Conservation (phyloP, 2,113 vertebrate genomes). For the Condylura cristata region DNA sequence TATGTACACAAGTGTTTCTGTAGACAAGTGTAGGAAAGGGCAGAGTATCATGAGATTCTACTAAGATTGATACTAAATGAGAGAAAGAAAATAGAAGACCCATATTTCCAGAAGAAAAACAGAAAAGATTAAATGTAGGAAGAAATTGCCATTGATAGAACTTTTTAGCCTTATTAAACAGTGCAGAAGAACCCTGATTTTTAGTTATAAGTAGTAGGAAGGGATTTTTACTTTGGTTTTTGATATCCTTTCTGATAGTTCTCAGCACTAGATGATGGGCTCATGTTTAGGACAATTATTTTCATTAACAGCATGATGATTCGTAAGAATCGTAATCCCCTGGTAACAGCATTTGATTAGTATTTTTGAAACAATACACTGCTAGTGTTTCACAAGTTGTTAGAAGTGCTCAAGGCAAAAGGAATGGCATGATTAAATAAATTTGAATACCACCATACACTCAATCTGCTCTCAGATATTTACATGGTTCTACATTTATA, state of each 20-base stretch:
- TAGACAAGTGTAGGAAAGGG: not conserved
- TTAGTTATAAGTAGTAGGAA: not conserved
- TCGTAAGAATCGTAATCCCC: not conserved
- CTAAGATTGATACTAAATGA: not conserved
- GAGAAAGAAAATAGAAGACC: not conserved
- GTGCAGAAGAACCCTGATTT: not conserved
- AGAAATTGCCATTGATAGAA: not conserved
- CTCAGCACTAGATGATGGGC: not conserved
- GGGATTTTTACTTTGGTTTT: not conserved
- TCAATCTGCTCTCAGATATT: not conserved
- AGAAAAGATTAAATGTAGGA: not conserved
- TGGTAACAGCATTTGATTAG: not conserved
- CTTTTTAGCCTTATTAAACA: not conserved
- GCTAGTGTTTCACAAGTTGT: not conserved
- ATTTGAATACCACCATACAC: not conserved
- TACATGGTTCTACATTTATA: not conserved
- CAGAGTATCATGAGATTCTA: no score
- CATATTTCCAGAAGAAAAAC: accelerated
- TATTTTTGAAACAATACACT: not conserved
- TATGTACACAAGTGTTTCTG: no score
- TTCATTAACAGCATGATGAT: not conserved
- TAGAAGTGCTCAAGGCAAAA: not conserved
- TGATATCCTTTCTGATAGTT: not conserved
- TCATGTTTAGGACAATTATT: not conserved
- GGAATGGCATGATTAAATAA: not conserved